Percentiles rank a stretch among this genome's conserved stretches.
Evolutionary conservation across 2,888 invertebrate genomes (phyloP).

Genomic region (Apoda limacodes): DNA sequence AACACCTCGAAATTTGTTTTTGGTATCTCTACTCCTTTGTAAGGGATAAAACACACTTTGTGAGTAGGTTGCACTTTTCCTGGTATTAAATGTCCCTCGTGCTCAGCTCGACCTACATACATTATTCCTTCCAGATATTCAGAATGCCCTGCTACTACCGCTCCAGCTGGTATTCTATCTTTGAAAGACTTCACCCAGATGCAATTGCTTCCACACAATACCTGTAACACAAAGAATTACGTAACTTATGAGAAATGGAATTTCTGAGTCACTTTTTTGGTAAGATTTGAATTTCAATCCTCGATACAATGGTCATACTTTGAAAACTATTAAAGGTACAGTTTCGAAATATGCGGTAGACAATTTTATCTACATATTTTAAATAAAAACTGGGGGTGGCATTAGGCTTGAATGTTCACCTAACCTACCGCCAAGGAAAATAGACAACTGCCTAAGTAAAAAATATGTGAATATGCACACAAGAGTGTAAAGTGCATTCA

Average conservation of each 20-base stretch:
- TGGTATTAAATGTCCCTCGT: slow-evolving; percentile 78
- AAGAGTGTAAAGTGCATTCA: too few relatives aligned
- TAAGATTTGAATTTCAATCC: too few relatives aligned
- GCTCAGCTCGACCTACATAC: slow-evolving; percentile 75
- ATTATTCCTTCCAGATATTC: slow-evolving; percentile 58
- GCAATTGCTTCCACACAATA: slow-evolving; percentile 43
- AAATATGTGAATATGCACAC: too few relatives aligned
- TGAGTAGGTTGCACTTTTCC: slow-evolving; percentile 81
- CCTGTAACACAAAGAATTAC: slow-evolving; percentile 32
- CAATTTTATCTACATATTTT: too few relatives aligned
- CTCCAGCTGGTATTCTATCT: slow-evolving; percentile 75
- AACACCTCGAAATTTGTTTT: slow-evolving; percentile 32
- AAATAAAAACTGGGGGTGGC: too few relatives aligned
- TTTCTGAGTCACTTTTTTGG: too few relatives aligned
- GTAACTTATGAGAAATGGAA: slow-evolving; percentile 5
- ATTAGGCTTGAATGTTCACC: too few relatives aligned
- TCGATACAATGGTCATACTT: too few relatives aligned
- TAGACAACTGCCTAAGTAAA: too few relatives aligned
- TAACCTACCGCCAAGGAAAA: too few relatives aligned
- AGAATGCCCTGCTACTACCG: slow-evolving; percentile 73
- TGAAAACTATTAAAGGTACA: too few relatives aligned
- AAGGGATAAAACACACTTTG: slow-evolving; percentile 79
- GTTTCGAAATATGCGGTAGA: too few relatives aligned
- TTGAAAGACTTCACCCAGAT: slow-evolving; percentile 66
- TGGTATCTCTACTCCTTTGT: slow-evolving; percentile 28